Conservation (phyloP, 2,797 vertebrate species). For the Fratercula arctica region DNA sequence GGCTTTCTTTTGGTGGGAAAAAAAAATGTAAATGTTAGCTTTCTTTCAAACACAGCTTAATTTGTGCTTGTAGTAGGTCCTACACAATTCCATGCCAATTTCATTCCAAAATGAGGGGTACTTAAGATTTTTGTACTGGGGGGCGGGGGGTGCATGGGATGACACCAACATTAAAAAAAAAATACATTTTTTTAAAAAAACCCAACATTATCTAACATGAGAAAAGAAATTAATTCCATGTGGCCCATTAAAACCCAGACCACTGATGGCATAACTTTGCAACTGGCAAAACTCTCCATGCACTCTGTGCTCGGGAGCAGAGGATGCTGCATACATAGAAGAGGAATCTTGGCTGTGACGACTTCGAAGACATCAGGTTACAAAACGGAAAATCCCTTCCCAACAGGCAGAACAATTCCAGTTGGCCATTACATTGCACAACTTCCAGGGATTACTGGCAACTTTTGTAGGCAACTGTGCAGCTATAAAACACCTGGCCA, state of each 20-base stretch:
- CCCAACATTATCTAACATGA: neutral
- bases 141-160: accelerated
- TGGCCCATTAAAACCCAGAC: neutral
- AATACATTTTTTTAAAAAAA: neutral
- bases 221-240: accelerated
- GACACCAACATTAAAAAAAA: neutral
- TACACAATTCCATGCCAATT: neutral
- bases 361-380: neutral
- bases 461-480: neutral
- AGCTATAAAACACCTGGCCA: neutral
- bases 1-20: neutral
- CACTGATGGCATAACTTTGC: neutral
- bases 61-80: neutral
- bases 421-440: neutral
- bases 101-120: neutral
- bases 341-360: neutral
- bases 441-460: neutral
- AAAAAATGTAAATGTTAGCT: neutral
- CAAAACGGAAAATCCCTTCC: constrained; percentile 12
- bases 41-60: neutral
- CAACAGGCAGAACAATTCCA: neutral
- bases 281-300: neutral
- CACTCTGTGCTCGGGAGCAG: neutral
- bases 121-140: neutral
- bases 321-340: neutral